phyloP scores from a whole-genome alignment of 2,888 invertebrate species.

The Noctua fimbriata region DNA sequence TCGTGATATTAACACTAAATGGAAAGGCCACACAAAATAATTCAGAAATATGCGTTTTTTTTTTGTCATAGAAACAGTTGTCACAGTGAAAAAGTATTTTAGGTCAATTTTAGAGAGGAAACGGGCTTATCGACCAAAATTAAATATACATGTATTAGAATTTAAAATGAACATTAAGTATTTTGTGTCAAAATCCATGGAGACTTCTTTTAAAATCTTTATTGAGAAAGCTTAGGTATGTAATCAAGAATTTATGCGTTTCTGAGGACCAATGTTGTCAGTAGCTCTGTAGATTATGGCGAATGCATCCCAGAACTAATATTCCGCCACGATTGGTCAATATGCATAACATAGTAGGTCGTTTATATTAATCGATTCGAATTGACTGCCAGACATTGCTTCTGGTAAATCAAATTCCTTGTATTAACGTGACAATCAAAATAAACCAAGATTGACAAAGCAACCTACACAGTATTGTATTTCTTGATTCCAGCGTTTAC shows the following conservation, averaged over 20 bases:
- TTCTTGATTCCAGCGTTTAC: neutral
- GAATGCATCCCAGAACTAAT: neutral
- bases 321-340: neutral
- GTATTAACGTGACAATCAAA: neutral
- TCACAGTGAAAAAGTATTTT: neutral
- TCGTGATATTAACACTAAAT: neutral
- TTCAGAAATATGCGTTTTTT: neutral
- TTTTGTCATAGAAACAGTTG: neutral
- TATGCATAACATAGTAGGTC: conserved; percentile 1
- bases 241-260: neutral
- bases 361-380: neutral
- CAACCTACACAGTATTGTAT: neutral
- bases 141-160: conserved; percentile 8
- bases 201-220: neutral
- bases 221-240: neutral
- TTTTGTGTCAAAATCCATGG: neutral
- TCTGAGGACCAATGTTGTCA: neutral
- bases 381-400: neutral
- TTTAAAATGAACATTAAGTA: too few relatives aligned
- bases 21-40: neutral
- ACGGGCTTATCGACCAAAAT: neutral
- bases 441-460: neutral
- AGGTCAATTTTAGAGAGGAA: neutral
- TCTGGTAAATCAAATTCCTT: neutral
- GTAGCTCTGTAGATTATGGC: neutral